Percentiles rank a stretch among this genome's conserved stretches.
These are phyloP conservation scores for Ceratosolen fusciceps DNA, from an alignment of 1,140 invertebrate species.

Conservation along the genomic window DNA sequence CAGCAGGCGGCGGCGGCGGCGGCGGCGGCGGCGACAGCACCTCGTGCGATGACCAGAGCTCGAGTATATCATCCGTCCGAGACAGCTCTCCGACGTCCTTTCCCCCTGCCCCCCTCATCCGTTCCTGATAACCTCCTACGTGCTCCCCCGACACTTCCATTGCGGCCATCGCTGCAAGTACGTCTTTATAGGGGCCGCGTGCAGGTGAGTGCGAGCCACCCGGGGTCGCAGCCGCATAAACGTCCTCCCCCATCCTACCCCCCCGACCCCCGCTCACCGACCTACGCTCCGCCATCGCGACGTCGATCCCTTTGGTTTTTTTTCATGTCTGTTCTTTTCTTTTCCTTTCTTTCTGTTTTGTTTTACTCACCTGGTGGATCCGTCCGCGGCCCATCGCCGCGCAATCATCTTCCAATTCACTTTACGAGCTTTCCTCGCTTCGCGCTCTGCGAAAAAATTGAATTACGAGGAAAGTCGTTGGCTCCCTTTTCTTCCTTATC, in stretches of 20 bases:
- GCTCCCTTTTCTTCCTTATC: not conserved
- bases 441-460: constrained; percentile 26
- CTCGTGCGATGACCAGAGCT: constrained; percentile 14
- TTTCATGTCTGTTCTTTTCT: too few relatives aligned
- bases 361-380: too few relatives aligned
- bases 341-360: too few relatives aligned
- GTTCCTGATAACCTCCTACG: not conserved
- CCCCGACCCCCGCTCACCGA: not conserved
- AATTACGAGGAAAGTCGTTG: constrained; percentile 29
- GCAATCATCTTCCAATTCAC: constrained; percentile 39
- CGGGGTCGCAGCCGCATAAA: constrained; percentile 37
- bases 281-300: not conserved
- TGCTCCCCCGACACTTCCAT: too few relatives aligned
- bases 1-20: too few relatives aligned
- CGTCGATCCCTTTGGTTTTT: too few relatives aligned
- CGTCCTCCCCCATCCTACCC: not conserved
- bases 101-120: not conserved
- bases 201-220: constrained; percentile 10
- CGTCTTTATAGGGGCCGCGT: constrained; percentile 23
- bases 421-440: constrained; percentile 36
- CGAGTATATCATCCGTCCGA: constrained; percentile 26
- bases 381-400: not conserved
- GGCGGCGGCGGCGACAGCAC: too few relatives aligned
- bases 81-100: not conserved
- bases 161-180: constrained; percentile 10